Evolutionary conservation across 2,797 vertebrate genomes (phyloP).

Genomic region (Tarsius wallacei): DNA sequence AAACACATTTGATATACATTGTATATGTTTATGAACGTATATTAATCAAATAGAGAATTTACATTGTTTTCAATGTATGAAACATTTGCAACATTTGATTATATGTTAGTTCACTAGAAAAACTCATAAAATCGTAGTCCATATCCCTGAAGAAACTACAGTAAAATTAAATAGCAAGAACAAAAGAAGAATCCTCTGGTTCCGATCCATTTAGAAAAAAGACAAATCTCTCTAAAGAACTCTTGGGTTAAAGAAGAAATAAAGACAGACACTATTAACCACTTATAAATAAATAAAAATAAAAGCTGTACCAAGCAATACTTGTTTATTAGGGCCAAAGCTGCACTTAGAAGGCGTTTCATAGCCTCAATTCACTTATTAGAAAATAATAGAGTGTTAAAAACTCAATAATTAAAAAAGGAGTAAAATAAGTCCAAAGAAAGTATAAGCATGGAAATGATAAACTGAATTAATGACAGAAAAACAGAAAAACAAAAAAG

Average conservation of each 20-base stretch:
- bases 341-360: not conserved
- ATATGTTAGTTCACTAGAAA: not conserved
- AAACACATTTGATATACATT: not conserved
- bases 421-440: not conserved
- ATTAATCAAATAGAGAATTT: not conserved
- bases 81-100: not conserved
- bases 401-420: not conserved
- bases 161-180: constrained; percentile 28
- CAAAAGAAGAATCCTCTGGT: not conserved
- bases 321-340: not conserved
- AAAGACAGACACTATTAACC: not conserved
- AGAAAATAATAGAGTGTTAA: not conserved
- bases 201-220: not conserved
- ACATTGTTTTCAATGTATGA: not conserved
- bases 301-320: not conserved
- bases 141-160: constrained; percentile 6
- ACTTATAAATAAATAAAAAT: not conserved
- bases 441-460: not conserved
- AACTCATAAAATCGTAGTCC: not conserved
- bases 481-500: not conserved
- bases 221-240: not conserved
- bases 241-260: constrained; percentile 11
- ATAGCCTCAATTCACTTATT: not conserved
- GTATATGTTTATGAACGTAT: not conserved
- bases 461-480: not conserved